Evolutionary conservation across 2,888 invertebrate species (phyloP), one percentile per base, ranked within the genome.

Genomic region (Tipula lateralis): DNA sequence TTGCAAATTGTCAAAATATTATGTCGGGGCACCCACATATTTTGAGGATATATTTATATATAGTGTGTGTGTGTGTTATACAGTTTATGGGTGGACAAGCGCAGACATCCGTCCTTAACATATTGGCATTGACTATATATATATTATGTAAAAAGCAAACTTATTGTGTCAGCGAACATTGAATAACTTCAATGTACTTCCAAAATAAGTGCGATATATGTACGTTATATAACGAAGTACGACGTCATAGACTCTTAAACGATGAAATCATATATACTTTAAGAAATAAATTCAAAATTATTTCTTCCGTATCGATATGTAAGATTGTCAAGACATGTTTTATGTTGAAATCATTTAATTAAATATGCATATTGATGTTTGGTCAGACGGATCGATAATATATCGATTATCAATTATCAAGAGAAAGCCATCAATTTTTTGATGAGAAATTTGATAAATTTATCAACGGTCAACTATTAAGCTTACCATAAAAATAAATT

Each of bases 1-100:
- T 24, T 66, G 66, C 66, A 66, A 66, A 66, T 66, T 66, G 66
- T 66, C 66, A 66, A 66, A 66, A 66, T 66, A 66, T 66, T 66
- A 9, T 66, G 66, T 66, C 24, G 66, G 66, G 66, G 24, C 24
- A 66, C 66, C 66, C 66, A 66, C 66, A 24, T 9, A 9, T 9
- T 1, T 66, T 24, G 66, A 66, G 66, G 66, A 66, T 66, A 66
- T 66, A 24, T 66, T 19, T 24, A 66, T 66, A 66, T 66, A 24
- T 66, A 24, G 66, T 66, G 24, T 24, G 12, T 66, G 2, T 24
- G 66, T 24, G 19, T 66, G 24, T 66, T 7, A 66, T 66, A 24
- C 24, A 2, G 19, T 66, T 66, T 66, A 24, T 66, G 66, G 66
- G 66, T 66, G 66, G 66, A 66, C 66, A 36, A 36, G 36, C 36